Evolutionary conservation across 2,797 vertebrate genomes (phyloP).

Genomic region (Pipistrellus kuhlii): DNA sequence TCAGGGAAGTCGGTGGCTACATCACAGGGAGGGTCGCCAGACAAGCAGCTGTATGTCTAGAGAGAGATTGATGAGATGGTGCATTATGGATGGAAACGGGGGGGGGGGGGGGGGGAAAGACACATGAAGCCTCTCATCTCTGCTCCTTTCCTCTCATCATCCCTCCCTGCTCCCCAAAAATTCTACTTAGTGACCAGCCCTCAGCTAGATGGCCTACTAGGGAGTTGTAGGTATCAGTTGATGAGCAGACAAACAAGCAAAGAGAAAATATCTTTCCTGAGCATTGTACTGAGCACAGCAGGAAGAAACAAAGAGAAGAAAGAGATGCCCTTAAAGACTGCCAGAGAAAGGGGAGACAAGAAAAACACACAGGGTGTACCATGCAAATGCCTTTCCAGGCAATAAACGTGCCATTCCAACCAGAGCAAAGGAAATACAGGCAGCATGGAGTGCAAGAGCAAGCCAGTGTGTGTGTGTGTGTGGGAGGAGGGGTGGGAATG

Average conservation of each 20-base stretch:
- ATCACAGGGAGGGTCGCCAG: neutral
- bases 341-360: neutral
- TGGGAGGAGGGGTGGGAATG: no score
- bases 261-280: neutral
- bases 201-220: neutral
- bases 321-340: neutral
- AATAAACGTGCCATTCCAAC: neutral
- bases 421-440: neutral
- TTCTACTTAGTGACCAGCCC: neutral
- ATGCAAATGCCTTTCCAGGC: neutral
- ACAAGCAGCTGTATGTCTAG: neutral
- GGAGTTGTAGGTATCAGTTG: neutral
- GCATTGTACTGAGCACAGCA: neutral
- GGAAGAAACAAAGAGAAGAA: slow-evolving; percentile 51
- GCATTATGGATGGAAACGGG: neutral
- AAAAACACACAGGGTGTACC: neutral
- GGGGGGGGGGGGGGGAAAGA: no score
- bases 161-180: neutral
- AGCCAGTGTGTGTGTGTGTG: no score
- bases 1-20: neutral
- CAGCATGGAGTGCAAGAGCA: neutral
- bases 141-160: neutral
- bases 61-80: neutral
- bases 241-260: neutral
- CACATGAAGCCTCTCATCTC: neutral